Evolutionary conservation across 2,888 invertebrate species (phyloP).

Genomic region (Phortica magna): DNA sequence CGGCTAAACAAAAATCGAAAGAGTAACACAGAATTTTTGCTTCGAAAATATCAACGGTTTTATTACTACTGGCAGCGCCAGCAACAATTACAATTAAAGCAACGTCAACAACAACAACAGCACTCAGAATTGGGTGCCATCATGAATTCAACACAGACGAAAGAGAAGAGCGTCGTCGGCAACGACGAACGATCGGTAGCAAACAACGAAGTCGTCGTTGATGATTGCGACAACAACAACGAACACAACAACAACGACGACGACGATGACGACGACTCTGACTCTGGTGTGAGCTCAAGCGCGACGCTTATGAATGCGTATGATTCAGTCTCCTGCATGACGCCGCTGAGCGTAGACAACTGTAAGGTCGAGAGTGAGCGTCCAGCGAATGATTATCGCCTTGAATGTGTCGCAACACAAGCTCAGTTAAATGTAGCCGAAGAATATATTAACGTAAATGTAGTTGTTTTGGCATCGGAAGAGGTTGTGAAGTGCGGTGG

Average conservation of each 20-base stretch:
- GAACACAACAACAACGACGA: background rate
- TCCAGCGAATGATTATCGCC: background rate
- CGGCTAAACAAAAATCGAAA: background rate
- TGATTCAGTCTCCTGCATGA: constrained; percentile 18
- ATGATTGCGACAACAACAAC: background rate
- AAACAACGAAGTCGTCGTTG: background rate
- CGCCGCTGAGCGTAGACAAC: constrained; percentile 17
- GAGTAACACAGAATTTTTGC: background rate
- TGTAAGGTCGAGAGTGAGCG: background rate
- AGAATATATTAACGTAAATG: background rate
- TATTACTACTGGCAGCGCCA: constrained; percentile 38
- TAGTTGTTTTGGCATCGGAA: no score
- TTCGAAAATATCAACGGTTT: constrained; percentile 49
- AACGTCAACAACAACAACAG: constrained; percentile 30
- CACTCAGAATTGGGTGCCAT: constrained; percentile 19
- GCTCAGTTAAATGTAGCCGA: background rate
- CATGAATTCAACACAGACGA: background rate
- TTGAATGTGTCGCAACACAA: background rate
- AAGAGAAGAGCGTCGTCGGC: background rate
- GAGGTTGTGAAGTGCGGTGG: background rate
- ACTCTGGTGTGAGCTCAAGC: constrained; percentile 3
- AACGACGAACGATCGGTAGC: background rate
- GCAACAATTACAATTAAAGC: constrained; percentile 21
- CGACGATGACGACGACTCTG: background rate
- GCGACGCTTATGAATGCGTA: background rate